Conservation (phyloP, 2,888 invertebrate species). For the Halictus ligatus region DNA sequence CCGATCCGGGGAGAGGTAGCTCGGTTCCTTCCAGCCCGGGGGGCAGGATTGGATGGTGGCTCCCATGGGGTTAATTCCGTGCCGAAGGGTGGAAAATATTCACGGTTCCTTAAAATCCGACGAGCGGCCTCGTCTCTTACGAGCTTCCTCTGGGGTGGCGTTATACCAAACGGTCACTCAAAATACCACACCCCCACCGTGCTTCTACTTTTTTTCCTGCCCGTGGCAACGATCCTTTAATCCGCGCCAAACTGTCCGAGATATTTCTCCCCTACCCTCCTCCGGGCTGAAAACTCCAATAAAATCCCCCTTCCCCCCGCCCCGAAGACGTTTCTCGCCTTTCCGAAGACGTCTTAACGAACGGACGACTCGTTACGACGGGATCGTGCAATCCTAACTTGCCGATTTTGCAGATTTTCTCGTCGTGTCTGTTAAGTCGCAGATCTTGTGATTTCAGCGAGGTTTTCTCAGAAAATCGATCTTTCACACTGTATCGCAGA, state of each 20-base stretch:
- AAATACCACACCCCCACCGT: constrained; percentile 74
- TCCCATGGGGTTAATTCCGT: constrained; percentile 82
- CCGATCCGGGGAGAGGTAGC: constrained; percentile 58
- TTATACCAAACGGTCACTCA: constrained; percentile 82
- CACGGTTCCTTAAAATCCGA: constrained; percentile 83
- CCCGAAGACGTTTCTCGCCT: not conserved
- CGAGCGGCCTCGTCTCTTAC: constrained; percentile 73
- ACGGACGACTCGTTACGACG: not conserved
- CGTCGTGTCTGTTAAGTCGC: not conserved
- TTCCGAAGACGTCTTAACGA: not conserved
- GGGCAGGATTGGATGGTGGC: constrained; percentile 71
- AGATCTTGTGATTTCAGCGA: not conserved
- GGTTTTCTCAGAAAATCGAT: not conserved
- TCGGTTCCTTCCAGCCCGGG: constrained; percentile 49
- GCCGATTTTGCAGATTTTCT: not conserved
- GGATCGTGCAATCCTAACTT: not conserved
- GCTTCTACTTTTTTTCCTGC: constrained; percentile 39
- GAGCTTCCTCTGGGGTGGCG: constrained; percentile 78
- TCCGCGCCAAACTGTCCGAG: constrained; percentile 65
- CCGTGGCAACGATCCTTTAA: constrained; percentile 73
- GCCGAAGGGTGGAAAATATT: constrained; percentile 80
- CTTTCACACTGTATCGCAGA: not conserved
- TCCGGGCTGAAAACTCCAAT: constrained; percentile 27
- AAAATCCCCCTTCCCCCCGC: constrained; percentile 22
- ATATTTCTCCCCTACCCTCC: constrained; percentile 32